Evolutionary conservation across 2,797 vertebrate species (phyloP).

Genomic region (Miichthys miiuy): DNA sequence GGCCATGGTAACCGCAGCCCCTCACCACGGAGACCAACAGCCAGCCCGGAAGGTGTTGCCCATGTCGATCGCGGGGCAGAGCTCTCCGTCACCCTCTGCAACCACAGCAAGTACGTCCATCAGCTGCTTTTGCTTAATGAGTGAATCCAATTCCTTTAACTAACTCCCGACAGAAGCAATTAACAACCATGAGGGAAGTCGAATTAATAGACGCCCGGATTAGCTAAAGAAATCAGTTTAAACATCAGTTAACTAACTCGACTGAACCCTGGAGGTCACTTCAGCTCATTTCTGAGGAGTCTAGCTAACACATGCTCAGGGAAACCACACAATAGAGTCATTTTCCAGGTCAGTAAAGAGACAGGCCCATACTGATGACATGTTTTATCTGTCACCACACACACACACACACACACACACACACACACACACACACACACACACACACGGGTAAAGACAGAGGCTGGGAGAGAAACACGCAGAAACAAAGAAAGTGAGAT

Average conservation of each 20-base stretch:
- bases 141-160: background rate
- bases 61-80: constrained; percentile 93
- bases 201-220: background rate
- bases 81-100: constrained; percentile 68
- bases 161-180: constrained; percentile 16
- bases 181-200: background rate
- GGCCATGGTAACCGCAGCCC: constrained; percentile 86
- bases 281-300: background rate
- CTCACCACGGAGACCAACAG: constrained; percentile 82
- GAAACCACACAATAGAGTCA: constrained; percentile 34
- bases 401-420: constrained; percentile 29
- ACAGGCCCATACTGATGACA: constrained; percentile 56
- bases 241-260: background rate
- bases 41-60: constrained; percentile 89
- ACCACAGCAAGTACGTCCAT: constrained; percentile 89
- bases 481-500: constrained; percentile 4
- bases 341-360: constrained; percentile 44
- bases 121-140: constrained; percentile 21
- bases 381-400: constrained; percentile 29
- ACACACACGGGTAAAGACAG: background rate
- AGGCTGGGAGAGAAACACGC: background rate
- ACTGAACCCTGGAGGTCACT: background rate
- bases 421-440: constrained; percentile 38
- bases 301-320: constrained; percentile 8
- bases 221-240: background rate